Conservation (phyloP, 2,113 vertebrate genomes). For the Passer montanus region DNA sequence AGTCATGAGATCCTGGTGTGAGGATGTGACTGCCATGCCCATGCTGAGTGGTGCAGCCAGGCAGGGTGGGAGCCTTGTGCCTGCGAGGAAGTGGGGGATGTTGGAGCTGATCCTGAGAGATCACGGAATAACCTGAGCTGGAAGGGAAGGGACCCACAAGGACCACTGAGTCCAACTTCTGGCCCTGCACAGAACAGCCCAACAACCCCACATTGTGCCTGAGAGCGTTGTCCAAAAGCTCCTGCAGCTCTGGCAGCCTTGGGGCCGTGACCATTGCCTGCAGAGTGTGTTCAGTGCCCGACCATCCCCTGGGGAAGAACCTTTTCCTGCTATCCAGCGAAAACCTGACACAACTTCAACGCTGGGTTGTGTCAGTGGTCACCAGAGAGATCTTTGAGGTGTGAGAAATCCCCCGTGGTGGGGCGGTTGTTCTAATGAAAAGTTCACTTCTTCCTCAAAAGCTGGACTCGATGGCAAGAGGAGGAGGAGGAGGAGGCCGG, state of each 20-base stretch:
- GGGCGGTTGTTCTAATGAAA: not conserved
- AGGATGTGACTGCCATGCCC: rapidly evolving
- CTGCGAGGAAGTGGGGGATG: rapidly evolving
- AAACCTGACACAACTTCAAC: not conserved
- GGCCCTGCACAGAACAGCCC: not conserved
- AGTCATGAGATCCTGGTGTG: no score
- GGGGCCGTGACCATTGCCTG: not conserved
- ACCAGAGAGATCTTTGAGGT: not conserved
- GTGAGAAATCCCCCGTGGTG: rapidly evolving
- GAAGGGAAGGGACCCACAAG: not conserved
- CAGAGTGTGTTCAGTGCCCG: not conserved
- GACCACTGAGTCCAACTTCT: not conserved
- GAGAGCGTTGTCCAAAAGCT: not conserved
- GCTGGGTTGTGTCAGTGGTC: not conserved
- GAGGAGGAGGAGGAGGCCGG: not conserved
- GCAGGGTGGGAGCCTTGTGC: not conserved
- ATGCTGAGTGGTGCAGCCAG: rapidly evolving
- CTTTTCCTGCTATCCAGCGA: not conserved
- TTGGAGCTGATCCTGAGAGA: not conserved
- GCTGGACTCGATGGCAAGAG: not conserved
- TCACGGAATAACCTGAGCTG: not conserved
- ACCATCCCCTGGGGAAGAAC: not conserved
- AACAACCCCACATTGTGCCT: not conserved
- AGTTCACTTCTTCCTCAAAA: not conserved
- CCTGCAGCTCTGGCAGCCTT: not conserved